Percentiles rank a stretch among this genome's conserved stretches.
These are phyloP conservation scores for Sympetrum striolatum DNA, from an alignment of 2,888 invertebrate genomes.

Conservation along the genomic window DNA sequence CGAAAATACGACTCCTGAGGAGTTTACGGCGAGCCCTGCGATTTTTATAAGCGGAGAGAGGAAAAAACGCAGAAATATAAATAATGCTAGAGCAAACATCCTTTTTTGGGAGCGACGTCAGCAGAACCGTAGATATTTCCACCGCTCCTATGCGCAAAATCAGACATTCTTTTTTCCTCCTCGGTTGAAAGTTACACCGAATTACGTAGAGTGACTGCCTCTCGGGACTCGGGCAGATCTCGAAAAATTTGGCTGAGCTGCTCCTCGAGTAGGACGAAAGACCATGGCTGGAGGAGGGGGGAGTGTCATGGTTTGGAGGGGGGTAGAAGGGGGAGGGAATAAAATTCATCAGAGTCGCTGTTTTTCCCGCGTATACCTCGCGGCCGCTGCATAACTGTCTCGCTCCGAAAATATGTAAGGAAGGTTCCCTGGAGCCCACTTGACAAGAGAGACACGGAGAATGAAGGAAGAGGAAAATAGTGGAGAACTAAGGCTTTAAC, in stretches of 20 bases:
- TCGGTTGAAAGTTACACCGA: not conserved
- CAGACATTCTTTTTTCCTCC: not conserved
- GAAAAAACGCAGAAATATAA: not conserved
- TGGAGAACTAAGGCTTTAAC: no score
- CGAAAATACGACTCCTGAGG: no score
- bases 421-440: constrained; percentile 10
- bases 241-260: not conserved
- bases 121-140: not conserved
- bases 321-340: not conserved
- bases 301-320: not conserved
- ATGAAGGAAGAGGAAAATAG: no score
- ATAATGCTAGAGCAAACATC: not conserved
- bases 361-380: constrained; percentile 1
- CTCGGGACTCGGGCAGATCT: not conserved
- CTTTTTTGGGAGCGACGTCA: not conserved
- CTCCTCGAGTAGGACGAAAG: not conserved
- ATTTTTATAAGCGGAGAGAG: not conserved
- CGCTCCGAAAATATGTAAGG: constrained; percentile 26
- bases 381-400: constrained; percentile 16
- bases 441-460: constrained; percentile 1
- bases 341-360: not conserved
- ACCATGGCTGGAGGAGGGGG: no score
- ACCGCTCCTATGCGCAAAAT: not conserved
- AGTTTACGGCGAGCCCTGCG: no score
- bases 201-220: no score